Base-by-base conservation (phyloP, 2,888 invertebrate genomes). In the Polyploca ridens region DNA sequence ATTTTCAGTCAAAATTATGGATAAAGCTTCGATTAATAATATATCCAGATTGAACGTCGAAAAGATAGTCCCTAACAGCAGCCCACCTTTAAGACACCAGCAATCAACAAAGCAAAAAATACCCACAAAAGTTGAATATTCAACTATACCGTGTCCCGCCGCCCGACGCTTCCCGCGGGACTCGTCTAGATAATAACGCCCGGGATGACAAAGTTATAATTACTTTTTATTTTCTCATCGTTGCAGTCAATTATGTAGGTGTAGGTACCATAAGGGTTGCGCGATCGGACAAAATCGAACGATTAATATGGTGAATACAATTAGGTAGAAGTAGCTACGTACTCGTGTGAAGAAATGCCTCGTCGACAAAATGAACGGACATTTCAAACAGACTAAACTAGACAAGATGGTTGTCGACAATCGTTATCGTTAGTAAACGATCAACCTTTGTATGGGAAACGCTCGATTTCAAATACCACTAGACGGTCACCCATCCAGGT, bases 151-250 rank as follows among this genome's bases (percentile, higher is more conserved):
- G 19, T 14, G 46, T 46, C 16, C 10, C 61, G 41, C 13, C 27
- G 19, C 13, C 16, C 71, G 74, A 65, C 66, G 69, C 72, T 72
- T 76, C 75, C 75, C 67, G 58, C 66, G 74, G 73, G 77, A 75
- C 76, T 69, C 72, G 76, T 73, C 77, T 70, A 81, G 82, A 83
- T 86, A 83, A 84, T 86, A 81, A 79, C 71, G 64, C 62, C 41
- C 58, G 77, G 78, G 81, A 79, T 82, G 85, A 77, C 85, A 76
- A 87, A 89, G 80, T 89, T 89, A 83, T 88, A 88, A 89, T 89
- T 88, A 86, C 85, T 87, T 88, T 86, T 86, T 86, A 86, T 86
- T 81, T 84, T 82, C 76, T 74, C 75, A 70, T 74, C 76, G 81
- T 71, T 77, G 79, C 77, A 81, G 77, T 75, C 77, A 78, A 77